A percentile compares a stretch with the other conserved stretches of the same genome.
Conservation (phyloP, 2,888 invertebrate genomes). For the Pyralis farinalis region DNA sequence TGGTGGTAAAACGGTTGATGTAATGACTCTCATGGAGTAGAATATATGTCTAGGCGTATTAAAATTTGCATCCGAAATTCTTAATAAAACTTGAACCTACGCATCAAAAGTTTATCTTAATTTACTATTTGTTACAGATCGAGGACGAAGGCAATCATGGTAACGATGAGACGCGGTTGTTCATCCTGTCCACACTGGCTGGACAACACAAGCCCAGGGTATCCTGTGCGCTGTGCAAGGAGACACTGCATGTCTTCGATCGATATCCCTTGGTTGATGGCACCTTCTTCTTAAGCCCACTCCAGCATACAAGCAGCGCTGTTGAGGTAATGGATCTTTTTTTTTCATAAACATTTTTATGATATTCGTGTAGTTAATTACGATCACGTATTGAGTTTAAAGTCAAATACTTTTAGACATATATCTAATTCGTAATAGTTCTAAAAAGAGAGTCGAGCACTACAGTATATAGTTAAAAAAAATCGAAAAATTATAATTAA, state of each 20-base stretch:
- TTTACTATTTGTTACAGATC: conserved; percentile 84
- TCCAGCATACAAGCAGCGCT: conserved; percentile 92
- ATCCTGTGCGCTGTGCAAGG: conserved; percentile 93
- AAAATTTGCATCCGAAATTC: too few relatives aligned
- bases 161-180: conserved; percentile 98
- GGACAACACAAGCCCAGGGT: conserved; percentile 93
- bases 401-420: too few relatives aligned
- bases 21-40: too few relatives aligned
- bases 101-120: too few relatives aligned
- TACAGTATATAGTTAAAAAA: conserved; percentile 4
- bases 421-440: too few relatives aligned
- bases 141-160: conserved; percentile 99
- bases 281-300: conserved; percentile 97
- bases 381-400: too few relatives aligned
- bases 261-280: conserved; percentile 98
- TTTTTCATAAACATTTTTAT: too few relatives aligned
- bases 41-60: too few relatives aligned
- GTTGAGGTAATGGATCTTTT: conserved; percentile 91
- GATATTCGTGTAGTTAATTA: too few relatives aligned
- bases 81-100: too few relatives aligned
- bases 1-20: too few relatives aligned
- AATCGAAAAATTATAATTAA: conserved; percentile 9
- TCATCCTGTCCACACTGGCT: conserved; percentile 96
- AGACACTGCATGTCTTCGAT: conserved; percentile 95
- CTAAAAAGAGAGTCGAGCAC: too few relatives aligned